These are phyloP conservation scores for Hirudinaria manillensis DNA, from an alignment of 2,888 invertebrate genomes.

Conservation along the genomic window DNA sequence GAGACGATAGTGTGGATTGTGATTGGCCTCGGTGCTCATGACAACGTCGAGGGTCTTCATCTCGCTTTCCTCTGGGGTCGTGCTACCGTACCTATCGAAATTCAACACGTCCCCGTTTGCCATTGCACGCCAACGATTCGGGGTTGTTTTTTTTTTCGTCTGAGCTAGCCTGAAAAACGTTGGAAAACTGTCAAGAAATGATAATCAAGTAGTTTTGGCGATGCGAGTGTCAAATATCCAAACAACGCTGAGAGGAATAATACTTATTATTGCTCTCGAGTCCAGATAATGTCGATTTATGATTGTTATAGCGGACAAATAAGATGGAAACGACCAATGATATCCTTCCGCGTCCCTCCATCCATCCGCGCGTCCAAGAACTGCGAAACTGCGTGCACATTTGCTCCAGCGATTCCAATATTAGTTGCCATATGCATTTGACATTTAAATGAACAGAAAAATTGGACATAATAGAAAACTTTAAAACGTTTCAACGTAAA, in stretches of 20 bases:
- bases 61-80: slow-evolving; percentile 25
- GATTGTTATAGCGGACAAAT: not conserved
- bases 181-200: not conserved
- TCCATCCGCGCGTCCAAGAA: not conserved
- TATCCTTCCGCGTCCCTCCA: not conserved
- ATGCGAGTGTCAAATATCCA: not conserved
- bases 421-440: too few species aligned
- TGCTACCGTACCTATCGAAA: slow-evolving; percentile 25
- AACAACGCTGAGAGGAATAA: not conserved
- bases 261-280: slow-evolving; percentile 9
- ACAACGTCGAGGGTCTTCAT: slow-evolving; percentile 27
- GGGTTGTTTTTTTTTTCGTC: not conserved
- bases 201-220: not conserved
- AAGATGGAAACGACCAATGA: not conserved
- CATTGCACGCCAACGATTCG: not conserved
- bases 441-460: too few species aligned
- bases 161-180: not conserved
- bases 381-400: too few species aligned
- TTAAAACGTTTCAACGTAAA: too few species aligned
- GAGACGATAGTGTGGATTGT: slow-evolving; percentile 14
- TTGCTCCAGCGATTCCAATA: too few species aligned
- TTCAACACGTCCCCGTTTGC: slow-evolving; percentile 25
- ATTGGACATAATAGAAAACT: too few species aligned
- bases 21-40: slow-evolving; percentile 15
- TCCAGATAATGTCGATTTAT: slow-evolving; percentile 11